A percentile compares a stretch with the other conserved stretches of the same genome.
Conservation (phyloP, 2,797 vertebrate genomes). For the Acropternis orthonyx region DNA sequence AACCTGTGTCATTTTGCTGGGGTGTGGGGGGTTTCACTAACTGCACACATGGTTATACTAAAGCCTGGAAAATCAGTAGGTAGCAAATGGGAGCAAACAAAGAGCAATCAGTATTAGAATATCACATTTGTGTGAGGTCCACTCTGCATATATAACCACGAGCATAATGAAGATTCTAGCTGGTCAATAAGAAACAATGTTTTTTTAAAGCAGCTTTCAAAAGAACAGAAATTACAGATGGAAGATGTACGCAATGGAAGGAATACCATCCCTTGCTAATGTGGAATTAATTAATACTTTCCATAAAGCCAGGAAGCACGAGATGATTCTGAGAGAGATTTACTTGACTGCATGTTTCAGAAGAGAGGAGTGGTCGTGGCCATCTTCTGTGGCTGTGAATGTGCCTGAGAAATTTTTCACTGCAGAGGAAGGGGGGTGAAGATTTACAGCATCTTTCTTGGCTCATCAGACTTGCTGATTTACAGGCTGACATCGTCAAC, state of each 20-base stretch:
- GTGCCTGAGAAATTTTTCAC: background rate
- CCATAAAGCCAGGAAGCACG: background rate
- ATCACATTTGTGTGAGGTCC: background rate
- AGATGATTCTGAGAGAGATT: background rate
- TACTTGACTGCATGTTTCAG: background rate
- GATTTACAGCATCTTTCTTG: background rate
- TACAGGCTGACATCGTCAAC: background rate
- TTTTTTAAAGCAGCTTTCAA: conserved; percentile 4
- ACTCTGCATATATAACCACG: background rate
- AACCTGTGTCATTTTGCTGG: conserved; percentile 16
- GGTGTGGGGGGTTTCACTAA: background rate
- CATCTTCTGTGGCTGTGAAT: background rate
- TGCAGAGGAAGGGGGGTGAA: background rate
- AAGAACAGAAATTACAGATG: background rate
- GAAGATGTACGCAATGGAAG: background rate
- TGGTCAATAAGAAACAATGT: background rate
- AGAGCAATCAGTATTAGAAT: background rate
- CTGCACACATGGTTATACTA: background rate
- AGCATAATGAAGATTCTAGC: background rate
- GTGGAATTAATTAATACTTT: background rate
- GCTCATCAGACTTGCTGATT: background rate
- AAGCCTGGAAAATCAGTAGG: conserved; percentile 31
- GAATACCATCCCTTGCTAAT: background rate
- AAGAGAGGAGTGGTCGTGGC: background rate
- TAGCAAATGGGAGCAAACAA: background rate